These are phyloP conservation scores for Bubo blakistoni DNA, from an alignment of 2,113 vertebrate genomes.

Conservation along the genomic window DNA sequence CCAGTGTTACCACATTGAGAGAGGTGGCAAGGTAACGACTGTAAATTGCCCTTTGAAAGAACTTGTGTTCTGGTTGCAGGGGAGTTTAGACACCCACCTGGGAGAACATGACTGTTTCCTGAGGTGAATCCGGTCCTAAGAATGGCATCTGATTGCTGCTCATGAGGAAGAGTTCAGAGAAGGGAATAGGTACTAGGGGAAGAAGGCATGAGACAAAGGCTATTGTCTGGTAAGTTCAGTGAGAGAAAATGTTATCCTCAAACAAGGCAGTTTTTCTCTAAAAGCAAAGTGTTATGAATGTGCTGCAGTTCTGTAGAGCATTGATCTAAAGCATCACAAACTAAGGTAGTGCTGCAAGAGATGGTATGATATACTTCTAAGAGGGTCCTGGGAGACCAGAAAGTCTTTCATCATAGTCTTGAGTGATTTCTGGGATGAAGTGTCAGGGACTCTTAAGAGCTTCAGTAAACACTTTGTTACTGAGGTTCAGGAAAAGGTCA, in stretches of 20 bases:
- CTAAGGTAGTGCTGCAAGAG: background rate
- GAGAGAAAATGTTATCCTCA: background rate
- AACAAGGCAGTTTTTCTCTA: background rate
- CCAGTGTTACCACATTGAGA: background rate
- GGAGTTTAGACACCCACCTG: background rate
- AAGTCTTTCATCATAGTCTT: background rate
- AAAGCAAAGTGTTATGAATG: background rate
- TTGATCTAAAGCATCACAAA: background rate
- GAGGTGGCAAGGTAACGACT: background rate
- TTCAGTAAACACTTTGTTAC: background rate
- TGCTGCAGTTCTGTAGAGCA: background rate
- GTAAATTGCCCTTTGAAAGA: background rate
- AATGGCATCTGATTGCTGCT: background rate
- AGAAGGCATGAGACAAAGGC: background rate
- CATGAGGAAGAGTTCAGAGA: background rate
- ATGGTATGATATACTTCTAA: background rate
- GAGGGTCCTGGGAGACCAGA: background rate
- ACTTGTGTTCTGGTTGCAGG: background rate
- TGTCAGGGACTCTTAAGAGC: background rate
- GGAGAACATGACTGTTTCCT: background rate
- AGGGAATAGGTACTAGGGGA: background rate
- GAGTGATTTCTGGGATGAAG: background rate
- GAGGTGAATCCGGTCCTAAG: background rate
- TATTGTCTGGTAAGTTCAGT: background rate
- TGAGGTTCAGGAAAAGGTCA: slow-evolving; percentile 8